Percentiles rank a stretch among this genome's conserved stretches.
Conservation (phyloP, 1,140 invertebrate species). For the Meloidogyne chitwoodi region DNA sequence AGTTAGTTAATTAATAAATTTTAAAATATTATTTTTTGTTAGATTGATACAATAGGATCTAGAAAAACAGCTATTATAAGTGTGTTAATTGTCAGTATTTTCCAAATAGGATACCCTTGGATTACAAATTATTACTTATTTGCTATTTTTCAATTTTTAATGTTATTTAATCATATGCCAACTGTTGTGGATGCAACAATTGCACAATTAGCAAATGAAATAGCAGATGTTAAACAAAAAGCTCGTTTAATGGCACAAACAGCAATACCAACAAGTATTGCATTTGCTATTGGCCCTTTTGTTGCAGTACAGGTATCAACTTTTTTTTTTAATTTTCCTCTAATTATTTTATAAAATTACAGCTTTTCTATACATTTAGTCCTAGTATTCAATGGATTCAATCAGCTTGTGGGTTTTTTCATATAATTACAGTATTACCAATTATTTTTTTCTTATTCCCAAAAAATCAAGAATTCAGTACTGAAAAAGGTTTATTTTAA, state of each 20-base stretch:
- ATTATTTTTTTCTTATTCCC: constrained; percentile 29
- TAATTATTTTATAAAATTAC: background rate
- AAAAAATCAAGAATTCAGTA: constrained; percentile 25
- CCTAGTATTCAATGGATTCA: constrained; percentile 32
- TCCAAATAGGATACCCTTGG: background rate
- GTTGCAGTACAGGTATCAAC: constrained; percentile 21
- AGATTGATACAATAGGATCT: background rate
- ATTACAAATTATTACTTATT: constrained; percentile 7
- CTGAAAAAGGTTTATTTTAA: background rate
- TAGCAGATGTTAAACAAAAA: constrained; percentile 29
- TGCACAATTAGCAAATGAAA: constrained; percentile 23
- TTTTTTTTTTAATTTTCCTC: background rate
- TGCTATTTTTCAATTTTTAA: constrained; percentile 17
- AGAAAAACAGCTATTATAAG: background rate
- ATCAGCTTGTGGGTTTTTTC: constrained; percentile 31
- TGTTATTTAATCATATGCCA: constrained; percentile 39
- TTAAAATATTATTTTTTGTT: background rate
- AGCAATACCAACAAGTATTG: constrained; percentile 33
- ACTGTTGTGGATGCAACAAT: constrained; percentile 37
- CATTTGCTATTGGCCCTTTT: constrained; percentile 34
- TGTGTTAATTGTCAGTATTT: background rate
- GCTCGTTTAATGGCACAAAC: constrained; percentile 26
- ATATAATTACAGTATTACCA: constrained; percentile 30
- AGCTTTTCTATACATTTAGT: constrained; percentile 33
- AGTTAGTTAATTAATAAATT: background rate